Percentiles rank a stretch among this genome's conserved stretches.
phyloP scores from a whole-genome alignment of 2,888 invertebrate species.

The Athalia rosae region DNA sequence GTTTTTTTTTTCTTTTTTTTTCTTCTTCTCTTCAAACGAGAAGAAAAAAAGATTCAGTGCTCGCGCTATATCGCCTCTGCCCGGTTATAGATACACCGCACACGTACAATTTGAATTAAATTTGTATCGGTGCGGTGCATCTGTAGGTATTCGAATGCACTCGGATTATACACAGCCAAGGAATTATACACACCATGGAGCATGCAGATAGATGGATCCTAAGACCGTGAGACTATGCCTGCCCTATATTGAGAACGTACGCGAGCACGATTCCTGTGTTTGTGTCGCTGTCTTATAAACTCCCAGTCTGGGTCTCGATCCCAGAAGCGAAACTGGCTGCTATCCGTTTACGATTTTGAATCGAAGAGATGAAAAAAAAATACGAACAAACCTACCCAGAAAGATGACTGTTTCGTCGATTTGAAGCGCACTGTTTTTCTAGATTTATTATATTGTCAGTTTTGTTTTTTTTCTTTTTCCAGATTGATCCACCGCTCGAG shows the following conservation, averaged over 20 bases:
- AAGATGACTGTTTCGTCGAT: neutral
- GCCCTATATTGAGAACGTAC: constrained; percentile 68
- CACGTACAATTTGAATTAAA: neutral
- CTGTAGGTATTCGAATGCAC: constrained; percentile 8
- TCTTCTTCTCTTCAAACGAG: no score
- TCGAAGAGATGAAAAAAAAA: constrained; percentile 7
- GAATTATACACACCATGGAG: constrained; percentile 50
- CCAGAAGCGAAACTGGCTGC: constrained; percentile 12
- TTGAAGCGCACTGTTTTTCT: neutral
- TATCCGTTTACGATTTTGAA: constrained; percentile 20
- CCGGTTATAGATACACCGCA: constrained; percentile 8
- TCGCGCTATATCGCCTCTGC: neutral
- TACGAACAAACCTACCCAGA: neutral
- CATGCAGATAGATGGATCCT: constrained; percentile 73
- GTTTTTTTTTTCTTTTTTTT: no score
- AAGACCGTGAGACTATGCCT: constrained; percentile 72
- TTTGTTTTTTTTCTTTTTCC: no score
- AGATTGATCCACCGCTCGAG: no score
- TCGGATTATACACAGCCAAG: neutral
- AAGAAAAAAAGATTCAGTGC: constrained; percentile 5
- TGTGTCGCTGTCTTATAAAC: constrained; percentile 41
- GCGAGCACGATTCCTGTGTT: constrained; percentile 56
- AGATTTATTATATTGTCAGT: no score
- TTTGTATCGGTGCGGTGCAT: neutral
- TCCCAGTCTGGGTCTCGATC: neutral